phyloP scores from a whole-genome alignment of 2,888 invertebrate species.

The Parapristionchus giblindavisi region DNA sequence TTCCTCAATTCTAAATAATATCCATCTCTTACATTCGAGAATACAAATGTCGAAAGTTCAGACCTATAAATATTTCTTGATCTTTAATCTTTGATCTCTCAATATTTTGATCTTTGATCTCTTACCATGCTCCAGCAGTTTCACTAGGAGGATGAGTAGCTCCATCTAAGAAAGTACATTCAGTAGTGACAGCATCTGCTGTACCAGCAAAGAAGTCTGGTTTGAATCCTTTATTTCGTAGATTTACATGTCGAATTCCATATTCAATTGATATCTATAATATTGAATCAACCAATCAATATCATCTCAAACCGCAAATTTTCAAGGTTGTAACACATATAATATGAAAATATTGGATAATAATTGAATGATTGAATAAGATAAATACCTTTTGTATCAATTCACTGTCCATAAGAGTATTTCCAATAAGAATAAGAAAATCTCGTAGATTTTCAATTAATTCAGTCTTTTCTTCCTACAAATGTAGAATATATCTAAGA shows the following conservation, averaged over 20 bases:
- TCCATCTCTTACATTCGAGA: slow-evolving; percentile 33
- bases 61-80: slow-evolving; percentile 18
- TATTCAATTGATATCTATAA: slow-evolving; percentile 50
- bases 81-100: neutral
- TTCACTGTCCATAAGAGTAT: slow-evolving; percentile 54
- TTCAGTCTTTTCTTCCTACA: slow-evolving; percentile 53
- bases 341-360: no score
- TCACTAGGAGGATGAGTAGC: slow-evolving; percentile 61
- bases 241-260: slow-evolving; percentile 56
- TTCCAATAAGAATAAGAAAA: slow-evolving; percentile 54
- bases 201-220: slow-evolving; percentile 63
- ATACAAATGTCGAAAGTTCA: slow-evolving; percentile 33
- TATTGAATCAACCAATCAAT: neutral
- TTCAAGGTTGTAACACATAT: no score
- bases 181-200: slow-evolving; percentile 64
- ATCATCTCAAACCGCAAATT: no score
- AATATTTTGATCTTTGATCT: neutral
- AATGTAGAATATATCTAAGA: neutral
- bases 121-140: slow-evolving; percentile 61
- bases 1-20: slow-evolving; percentile 34
- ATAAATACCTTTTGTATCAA: slow-evolving; percentile 41
- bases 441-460: slow-evolving; percentile 52
- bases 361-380: neutral
- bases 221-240: slow-evolving; percentile 55
- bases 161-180: slow-evolving; percentile 63